Evolutionary conservation across 2,113 vertebrate species (phyloP).

Genomic region (Chaetodon trifascialis): DNA sequence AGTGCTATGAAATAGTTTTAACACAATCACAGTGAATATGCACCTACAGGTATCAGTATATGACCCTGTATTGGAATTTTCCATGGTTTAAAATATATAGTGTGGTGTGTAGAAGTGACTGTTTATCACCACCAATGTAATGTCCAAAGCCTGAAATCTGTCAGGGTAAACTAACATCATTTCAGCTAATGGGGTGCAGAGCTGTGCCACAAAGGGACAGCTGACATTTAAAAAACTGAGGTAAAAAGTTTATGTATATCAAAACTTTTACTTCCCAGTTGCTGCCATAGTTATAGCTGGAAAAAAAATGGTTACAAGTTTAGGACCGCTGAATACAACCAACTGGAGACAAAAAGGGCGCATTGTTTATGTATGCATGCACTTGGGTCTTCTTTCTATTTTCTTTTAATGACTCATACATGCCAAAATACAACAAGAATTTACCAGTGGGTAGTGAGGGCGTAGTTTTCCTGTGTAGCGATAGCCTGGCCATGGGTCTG

Average conservation of each 20-base stretch:
- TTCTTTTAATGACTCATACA: background rate
- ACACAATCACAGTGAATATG: background rate
- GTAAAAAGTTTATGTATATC: background rate
- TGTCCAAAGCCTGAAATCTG: background rate
- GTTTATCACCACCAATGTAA: background rate
- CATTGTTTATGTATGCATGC: background rate
- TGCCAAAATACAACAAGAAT: constrained; percentile 31
- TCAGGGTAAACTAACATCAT: background rate
- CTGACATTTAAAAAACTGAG: background rate
- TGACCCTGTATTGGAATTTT: background rate
- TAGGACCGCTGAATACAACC: background rate
- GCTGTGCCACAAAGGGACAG: background rate
- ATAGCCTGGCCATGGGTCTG: constrained; percentile 98
- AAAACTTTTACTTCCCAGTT: background rate
- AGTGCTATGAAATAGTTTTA: background rate
- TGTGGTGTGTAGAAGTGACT: background rate
- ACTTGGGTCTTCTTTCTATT: background rate
- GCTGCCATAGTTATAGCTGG: background rate
- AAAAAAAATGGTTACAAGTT: background rate
- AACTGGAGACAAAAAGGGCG: background rate
- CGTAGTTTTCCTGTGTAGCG: constrained; percentile 95
- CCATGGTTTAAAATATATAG: background rate
- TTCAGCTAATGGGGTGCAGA: background rate
- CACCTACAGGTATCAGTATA: background rate
- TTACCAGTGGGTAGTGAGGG: constrained; percentile 96